A percentile compares a stretch with the other conserved stretches of the same genome.
Conservation (phyloP, 2,797 vertebrate species). For the Melanotaenia parkinsoni region DNA sequence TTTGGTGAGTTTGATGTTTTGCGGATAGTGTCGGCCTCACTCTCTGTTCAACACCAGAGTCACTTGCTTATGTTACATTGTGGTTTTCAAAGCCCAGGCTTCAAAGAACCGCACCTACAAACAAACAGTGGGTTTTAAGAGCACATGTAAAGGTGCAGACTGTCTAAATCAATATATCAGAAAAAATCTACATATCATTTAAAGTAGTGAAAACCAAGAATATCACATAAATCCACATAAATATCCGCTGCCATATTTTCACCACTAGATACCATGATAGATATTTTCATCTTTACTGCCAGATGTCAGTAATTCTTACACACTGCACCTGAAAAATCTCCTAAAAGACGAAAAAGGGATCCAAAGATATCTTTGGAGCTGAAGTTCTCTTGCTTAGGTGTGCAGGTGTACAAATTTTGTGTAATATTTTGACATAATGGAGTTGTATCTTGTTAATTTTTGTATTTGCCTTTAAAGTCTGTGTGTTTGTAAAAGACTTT, state of each 20-base stretch:
- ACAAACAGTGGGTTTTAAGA: no score
- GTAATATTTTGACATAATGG: no score
- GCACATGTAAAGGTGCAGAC: neutral
- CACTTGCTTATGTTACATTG: neutral
- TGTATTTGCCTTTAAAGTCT: neutral
- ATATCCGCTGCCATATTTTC: no score
- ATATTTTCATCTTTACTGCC: neutral
- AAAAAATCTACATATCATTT: neutral
- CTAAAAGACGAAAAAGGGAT: neutral
- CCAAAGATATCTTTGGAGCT: no score
- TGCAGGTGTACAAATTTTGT: no score
- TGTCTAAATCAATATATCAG: no score
- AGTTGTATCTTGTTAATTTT: neutral
- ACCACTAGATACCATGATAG: no score
- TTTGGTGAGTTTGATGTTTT: neutral
- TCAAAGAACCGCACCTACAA: neutral
- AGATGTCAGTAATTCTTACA: neutral
- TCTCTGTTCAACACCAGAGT: neutral
- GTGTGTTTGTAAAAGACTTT: conserved; percentile 65
- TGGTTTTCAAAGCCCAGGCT: no score
- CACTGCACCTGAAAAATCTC: neutral
- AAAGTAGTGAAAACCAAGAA: neutral
- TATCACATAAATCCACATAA: neutral
- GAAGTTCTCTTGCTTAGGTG: no score
- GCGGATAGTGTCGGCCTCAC: neutral